Base-by-base conservation (phyloP, 2,113 vertebrate species). In the Telmatochromis sp. region DNA sequence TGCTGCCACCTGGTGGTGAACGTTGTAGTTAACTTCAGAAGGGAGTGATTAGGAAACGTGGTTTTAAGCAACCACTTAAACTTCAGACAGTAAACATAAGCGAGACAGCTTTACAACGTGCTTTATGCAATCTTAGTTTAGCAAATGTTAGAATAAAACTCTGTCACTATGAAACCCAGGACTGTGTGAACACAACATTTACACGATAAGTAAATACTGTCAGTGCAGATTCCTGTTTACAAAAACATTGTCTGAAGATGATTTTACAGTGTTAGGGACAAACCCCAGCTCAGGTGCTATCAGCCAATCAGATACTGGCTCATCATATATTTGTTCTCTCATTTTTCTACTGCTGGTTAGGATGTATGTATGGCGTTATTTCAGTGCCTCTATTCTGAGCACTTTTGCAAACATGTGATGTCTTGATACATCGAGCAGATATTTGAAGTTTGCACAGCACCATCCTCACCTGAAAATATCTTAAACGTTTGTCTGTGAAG, bases 111-210 rank as follows among this genome's bases (percentile, higher is more conserved):
- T 28, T 58, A 58, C 55, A 58, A 15, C 1, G 1, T 6, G 14
- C 26, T 58, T 58, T 4, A 58, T 17, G 57, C 26, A 31, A 6
- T 17, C 57, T 58, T 58, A 31, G 5, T 58, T 58, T 31, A 31
- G 26, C 57, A 58, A 58, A 31, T 9, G 5, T 58, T 58, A 6
- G 14, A 60, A 60, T 2, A 60, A 60, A 9, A 31, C 14, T 58
- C 26, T 31, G 12, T 60, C 0, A 31, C 57, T 4, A 33, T 1
- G 55, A 58, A 58, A 28, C 55, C 7, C 55, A 31, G 0, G 14
- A 58, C 26, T 58, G 55, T 0, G 55, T 15, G 0, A 58, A 31
- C 55, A 58, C 55, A 58, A 58, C 0, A 0, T 58, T 58, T 58
- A 31, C 55, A 58, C 1, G 1, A 58, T 58, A 31, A 58, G 55